Evolutionary conservation across 1,140 invertebrate genomes (phyloP).

Genomic region (Marisa cornuarietis): DNA sequence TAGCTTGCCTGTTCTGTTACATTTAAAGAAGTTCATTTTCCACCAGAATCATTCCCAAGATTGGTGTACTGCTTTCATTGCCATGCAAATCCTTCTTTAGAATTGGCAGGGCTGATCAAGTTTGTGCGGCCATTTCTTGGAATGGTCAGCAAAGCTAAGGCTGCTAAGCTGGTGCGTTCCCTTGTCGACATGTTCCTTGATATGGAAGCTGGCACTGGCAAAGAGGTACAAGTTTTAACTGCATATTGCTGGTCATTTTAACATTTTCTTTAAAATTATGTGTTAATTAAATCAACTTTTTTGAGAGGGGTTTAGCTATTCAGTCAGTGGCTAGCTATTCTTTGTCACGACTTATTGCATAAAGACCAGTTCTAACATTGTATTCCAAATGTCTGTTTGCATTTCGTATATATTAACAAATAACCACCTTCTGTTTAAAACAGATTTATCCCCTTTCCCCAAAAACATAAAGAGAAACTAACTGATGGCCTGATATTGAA

Average conservation of each 20-base stretch:
- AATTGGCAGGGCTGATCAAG: conserved; percentile 92
- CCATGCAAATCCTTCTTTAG: conserved; percentile 61
- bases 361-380: no score
- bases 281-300: no score
- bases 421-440: no score
- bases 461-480: no score
- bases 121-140: conserved; percentile 90
- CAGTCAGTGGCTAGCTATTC: no score
- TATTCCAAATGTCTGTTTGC: no score
- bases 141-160: conserved; percentile 97
- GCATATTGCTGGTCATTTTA: not conserved
- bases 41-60: not conserved
- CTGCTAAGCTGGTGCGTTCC: conserved; percentile 95
- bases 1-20: not conserved
- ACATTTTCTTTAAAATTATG: not conserved
- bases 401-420: no score
- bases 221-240: conserved; percentile 69
- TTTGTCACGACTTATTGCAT: no score
- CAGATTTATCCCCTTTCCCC: no score
- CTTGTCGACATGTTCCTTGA: conserved; percentile 98
- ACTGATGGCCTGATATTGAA: no score
- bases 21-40: not conserved
- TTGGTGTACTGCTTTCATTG: not conserved
- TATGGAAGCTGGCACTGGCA: conserved; percentile 91
- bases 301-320: no score